Conservation (phyloP, 2,113 vertebrate species). For the Laticauda laticaudata region DNA sequence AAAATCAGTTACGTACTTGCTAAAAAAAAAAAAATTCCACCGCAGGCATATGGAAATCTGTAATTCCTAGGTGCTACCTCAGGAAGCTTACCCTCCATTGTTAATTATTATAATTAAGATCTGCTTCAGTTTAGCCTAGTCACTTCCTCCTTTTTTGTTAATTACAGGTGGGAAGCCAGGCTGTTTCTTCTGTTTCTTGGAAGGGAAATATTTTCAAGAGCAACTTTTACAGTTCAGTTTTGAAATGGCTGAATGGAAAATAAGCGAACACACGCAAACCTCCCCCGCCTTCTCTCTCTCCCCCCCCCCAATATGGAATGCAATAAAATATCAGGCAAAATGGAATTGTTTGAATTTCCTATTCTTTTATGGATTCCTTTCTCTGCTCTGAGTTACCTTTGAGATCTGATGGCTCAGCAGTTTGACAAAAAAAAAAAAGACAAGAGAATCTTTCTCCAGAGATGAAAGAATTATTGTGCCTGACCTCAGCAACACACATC, state of each 20-base stretch:
- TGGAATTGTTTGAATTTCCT: neutral
- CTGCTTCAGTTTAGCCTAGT: neutral
- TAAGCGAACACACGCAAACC: neutral
- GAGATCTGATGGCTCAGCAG: slow-evolving; percentile 14
- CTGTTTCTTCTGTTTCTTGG: neutral
- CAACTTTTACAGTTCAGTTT: neutral
- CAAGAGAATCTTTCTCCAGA: neutral
- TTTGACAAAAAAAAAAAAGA: neutral
- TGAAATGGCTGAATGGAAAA: neutral
- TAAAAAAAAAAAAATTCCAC: neutral
- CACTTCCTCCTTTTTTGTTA: slow-evolving; percentile 10
- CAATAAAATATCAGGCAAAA: neutral
- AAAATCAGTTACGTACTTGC: accelerated
- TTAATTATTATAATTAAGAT: slow-evolving; percentile 60
- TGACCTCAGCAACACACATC: neutral
- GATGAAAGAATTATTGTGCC: neutral
- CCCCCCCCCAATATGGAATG: neutral
- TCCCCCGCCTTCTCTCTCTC: neutral
- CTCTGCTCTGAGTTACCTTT: neutral
- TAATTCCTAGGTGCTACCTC: slow-evolving; percentile 40
- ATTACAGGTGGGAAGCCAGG: neutral
- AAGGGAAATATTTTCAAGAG: neutral
- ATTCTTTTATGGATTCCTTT: neutral
- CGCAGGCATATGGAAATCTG: accelerated
- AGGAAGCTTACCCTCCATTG: slow-evolving; percentile 35